Evolutionary conservation across 2,113 vertebrate species (phyloP), one percentile per base, ranked within the genome.

Genomic region (Nothobranchius kuhntae): DNA sequence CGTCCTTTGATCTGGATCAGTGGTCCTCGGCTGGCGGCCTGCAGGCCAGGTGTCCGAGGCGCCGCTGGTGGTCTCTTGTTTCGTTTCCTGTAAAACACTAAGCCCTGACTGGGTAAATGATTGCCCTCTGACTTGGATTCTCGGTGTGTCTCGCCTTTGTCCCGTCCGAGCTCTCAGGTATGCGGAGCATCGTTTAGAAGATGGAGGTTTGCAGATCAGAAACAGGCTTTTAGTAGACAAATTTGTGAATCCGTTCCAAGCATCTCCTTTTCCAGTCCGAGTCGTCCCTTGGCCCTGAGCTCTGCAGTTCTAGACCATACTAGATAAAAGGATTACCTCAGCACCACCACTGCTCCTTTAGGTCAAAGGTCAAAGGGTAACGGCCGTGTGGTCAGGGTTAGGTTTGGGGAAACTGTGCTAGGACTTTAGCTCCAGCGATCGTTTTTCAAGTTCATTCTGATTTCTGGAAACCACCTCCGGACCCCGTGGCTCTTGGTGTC

Each of bases 301-400:
- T 80, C 83, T 80, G 61, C 55, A 76, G 74, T 75, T 82, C 48
- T 38, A 78, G 78, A 73, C 84, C 88, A 77, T 89, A 89, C 82
- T 87, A 73, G 17, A 46, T 42, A 78, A 68, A 73, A 66, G 71
- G 79, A 80, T 87, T 66, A 75, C 68, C 82, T 86, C 30, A 30
- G 30, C 30, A 30, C 3, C 30, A 30, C 30, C 30, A 30, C 30
- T 3, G 30, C 4, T 30, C 30, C 30, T 4, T 30, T 42, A n/a
- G 72, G 61, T 86, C 61, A 72, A 77, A 85, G 55, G n/a, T 40
- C 11, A 13, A 42, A 21, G 1, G 21, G 21, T 21, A 21, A 21
- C 21, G 21, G 21, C 21, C 21, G 21, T 21, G 21, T 21, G 21
- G 21, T 21, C 21, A 21, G 21, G 21, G 21, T 21, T 21, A 21